A percentile compares a stretch with the other conserved stretches of the same genome.
These are phyloP conservation scores for Fulmarus glacialis DNA, from an alignment of 2,113 vertebrate genomes.

Conservation along the genomic window DNA sequence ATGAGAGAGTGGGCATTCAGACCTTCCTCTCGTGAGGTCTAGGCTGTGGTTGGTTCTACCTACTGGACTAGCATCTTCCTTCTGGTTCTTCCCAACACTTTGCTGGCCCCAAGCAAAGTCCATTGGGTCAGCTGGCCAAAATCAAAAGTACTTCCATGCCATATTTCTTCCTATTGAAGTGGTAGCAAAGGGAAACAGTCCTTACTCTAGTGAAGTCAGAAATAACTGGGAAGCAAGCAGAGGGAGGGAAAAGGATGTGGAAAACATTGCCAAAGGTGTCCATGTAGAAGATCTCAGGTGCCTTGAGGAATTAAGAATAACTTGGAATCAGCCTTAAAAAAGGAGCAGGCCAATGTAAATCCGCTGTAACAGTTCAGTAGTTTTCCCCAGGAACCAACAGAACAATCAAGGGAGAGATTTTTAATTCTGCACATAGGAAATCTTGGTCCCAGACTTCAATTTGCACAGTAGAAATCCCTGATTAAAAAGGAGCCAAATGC, in stretches of 20 bases:
- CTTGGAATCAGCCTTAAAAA: slow-evolving; percentile 4
- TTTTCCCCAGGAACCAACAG: background rate
- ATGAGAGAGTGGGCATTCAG: background rate
- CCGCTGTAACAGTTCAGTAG: slow-evolving; percentile 22
- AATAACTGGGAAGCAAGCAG: background rate
- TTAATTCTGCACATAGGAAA: slow-evolving; percentile 44
- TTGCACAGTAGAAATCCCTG: slow-evolving; percentile 53
- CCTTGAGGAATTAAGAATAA: slow-evolving; percentile 31
- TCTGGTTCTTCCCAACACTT: background rate
- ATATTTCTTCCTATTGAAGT: background rate
- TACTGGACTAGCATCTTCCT: background rate
- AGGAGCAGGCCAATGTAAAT: slow-evolving; percentile 5
- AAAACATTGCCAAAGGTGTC: slow-evolving; percentile 10
- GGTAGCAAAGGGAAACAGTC: background rate
- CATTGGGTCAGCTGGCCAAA: background rate
- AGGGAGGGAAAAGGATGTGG: background rate
- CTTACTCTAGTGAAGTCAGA: background rate
- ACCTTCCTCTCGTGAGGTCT: fast-evolving
- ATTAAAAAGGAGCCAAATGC: slow-evolving; percentile 44
- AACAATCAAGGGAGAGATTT: slow-evolving; percentile 22
- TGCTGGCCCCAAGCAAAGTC: background rate
- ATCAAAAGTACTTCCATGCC: background rate
- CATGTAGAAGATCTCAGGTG: background rate
- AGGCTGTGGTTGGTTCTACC: background rate
- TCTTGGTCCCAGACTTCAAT: background rate